Evolutionary conservation across 2,888 invertebrate genomes (phyloP).

Genomic region (Lochmaea crataegi): DNA sequence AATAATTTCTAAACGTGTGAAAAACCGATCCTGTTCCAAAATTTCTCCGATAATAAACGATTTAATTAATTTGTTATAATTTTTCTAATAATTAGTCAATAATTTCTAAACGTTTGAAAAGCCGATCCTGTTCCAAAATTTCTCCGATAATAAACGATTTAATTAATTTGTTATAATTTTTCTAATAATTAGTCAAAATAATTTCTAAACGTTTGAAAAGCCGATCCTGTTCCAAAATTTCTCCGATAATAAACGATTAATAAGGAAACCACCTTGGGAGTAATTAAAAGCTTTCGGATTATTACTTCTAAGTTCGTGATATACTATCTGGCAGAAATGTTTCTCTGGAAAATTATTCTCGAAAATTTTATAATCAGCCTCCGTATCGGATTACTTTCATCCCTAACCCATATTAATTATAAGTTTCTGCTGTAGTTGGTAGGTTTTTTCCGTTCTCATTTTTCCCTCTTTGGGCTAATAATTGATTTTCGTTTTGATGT

Average conservation of each 20-base stretch:
- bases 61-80: no score
- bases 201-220: background rate
- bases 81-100: no score
- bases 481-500: conserved; percentile 17
- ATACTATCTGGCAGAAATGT: conserved; percentile 36
- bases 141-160: no score
- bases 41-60: no score
- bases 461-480: conserved; percentile 9
- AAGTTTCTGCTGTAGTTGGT: conserved; percentile 24
- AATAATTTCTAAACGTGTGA: no score
- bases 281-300: conserved; percentile 46
- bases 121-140: no score
- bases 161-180: no score
- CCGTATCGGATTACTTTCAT: conserved; percentile 38
- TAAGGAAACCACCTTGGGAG: conserved; percentile 46
- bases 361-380: conserved; percentile 35
- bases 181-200: no score
- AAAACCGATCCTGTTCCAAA: no score
- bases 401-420: conserved; percentile 32
- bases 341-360: conserved; percentile 36
- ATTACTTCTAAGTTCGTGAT: conserved; percentile 42
- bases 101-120: no score
- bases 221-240: conserved; percentile 39
- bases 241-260: conserved; percentile 47
- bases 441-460: conserved; percentile 8